Percentiles rank a stretch among this genome's conserved stretches.
Evolutionary conservation across 2,888 invertebrate species (phyloP).

Genomic region (Oxystoma pomonae): DNA sequence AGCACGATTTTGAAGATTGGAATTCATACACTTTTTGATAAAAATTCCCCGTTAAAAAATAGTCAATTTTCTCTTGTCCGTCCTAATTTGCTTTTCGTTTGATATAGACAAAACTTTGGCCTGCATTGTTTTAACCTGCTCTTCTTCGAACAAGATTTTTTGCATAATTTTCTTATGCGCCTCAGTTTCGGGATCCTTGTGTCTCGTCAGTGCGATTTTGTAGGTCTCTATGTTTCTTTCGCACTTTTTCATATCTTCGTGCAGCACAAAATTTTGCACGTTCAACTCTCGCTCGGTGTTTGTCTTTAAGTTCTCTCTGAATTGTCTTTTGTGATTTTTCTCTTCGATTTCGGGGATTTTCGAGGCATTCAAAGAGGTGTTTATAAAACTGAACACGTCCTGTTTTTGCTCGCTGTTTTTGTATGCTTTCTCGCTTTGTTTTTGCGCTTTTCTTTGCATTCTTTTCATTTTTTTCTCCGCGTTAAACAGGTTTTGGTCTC

Average conservation of each 20-base stretch:
- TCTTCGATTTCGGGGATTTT: background rate
- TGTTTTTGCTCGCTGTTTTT: conserved; percentile 58
- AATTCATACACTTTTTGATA: no score
- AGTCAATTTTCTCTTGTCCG: background rate
- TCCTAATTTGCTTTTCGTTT: background rate
- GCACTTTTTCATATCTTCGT: conserved; percentile 13
- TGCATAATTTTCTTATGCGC: background rate
- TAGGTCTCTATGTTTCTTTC: background rate
- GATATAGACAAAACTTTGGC: background rate
- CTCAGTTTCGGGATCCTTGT: background rate
- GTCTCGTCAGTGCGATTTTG: background rate
- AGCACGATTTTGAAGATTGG: no score
- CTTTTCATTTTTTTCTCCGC: conserved; percentile 67
- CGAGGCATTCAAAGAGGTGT: conserved; percentile 43
- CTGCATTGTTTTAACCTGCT: background rate
- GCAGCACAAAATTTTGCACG: conserved; percentile 10
- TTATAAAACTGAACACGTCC: conserved; percentile 76
- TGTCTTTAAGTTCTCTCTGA: conserved; percentile 14
- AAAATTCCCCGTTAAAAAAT: no score
- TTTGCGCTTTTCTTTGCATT: conserved; percentile 43
- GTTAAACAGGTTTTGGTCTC: conserved; percentile 65
- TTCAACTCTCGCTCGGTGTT: conserved; percentile 12
- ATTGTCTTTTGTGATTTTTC: conserved; percentile 8
- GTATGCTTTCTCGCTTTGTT: conserved; percentile 53
- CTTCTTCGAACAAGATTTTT: background rate